These are phyloP conservation scores for Esox lucius DNA, from an alignment of 2,797 vertebrate species.

Conservation along the genomic window DNA sequence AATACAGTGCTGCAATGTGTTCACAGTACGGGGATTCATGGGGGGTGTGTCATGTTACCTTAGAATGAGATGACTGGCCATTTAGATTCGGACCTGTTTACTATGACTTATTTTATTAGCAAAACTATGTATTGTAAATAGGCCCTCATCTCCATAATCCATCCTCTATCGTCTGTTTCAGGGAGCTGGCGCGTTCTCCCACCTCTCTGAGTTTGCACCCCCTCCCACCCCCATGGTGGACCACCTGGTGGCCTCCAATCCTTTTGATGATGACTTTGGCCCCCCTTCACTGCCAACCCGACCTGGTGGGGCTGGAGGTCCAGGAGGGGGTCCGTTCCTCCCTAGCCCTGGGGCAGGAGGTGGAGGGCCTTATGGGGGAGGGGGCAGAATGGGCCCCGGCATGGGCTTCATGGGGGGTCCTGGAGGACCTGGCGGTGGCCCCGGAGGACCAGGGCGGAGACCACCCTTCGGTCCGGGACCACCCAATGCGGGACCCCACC, in stretches of 20 bases:
- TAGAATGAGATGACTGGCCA: too few relatives aligned
- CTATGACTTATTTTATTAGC: too few relatives aligned
- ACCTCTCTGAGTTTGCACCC: conserved; percentile 96
- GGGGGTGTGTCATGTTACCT: too few relatives aligned
- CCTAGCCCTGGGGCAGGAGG: conserved; percentile 79
- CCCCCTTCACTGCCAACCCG: conserved; percentile 81
- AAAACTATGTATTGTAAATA: too few relatives aligned
- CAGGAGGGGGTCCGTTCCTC: conserved; percentile 83
- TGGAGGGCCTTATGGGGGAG: conserved; percentile 75
- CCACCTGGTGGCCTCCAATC: conserved; percentile 95
- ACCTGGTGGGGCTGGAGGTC: conserved; percentile 70
- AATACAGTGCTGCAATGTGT: too few relatives aligned
- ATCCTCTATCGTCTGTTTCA: conserved; percentile 47
- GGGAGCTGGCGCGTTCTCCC: conserved; percentile 89
- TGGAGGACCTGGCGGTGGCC: conserved; percentile 69
- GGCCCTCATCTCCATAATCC: not conserved
- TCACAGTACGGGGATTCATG: too few relatives aligned
- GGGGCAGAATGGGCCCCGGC: conserved; percentile 76
- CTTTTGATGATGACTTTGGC: conserved; percentile 96
- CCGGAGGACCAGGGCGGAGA: conserved; percentile 79
- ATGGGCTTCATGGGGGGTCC: conserved; percentile 80
- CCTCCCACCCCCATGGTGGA: conserved; percentile 98
- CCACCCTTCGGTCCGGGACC: conserved; percentile 79
- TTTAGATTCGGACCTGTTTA: too few relatives aligned
- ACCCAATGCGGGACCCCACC: conserved; percentile 81